A percentile compares a stretch with the other conserved stretches of the same genome.
Evolutionary conservation across 2,113 vertebrate species (phyloP).

Genomic region (Cyphomyrus discorhynchus): DNA sequence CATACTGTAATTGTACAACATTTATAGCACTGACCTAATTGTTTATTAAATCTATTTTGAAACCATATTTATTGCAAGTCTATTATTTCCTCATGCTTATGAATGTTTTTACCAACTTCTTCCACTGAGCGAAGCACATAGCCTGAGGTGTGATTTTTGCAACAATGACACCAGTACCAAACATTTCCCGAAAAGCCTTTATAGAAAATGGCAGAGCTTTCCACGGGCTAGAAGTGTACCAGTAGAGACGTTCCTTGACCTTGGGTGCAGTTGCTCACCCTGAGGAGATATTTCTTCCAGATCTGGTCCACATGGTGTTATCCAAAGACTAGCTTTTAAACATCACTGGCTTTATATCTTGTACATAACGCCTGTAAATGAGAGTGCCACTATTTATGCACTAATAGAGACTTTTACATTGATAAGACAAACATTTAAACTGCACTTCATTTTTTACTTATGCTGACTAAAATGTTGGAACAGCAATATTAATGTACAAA

Average conservation of each 20-base stretch:
- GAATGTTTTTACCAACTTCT: background rate
- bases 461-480: background rate
- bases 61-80: background rate
- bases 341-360: background rate
- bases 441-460: background rate
- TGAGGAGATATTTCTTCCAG: background rate
- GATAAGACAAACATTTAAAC: background rate
- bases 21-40: background rate
- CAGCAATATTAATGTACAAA: background rate
- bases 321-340: background rate
- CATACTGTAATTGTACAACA: background rate
- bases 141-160: background rate
- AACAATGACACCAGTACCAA: background rate
- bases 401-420: background rate
- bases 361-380: background rate
- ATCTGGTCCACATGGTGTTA: background rate
- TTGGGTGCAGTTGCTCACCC: background rate
- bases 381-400: background rate
- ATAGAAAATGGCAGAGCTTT: background rate
- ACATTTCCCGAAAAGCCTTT: background rate
- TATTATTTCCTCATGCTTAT: background rate
- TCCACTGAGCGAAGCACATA: background rate
- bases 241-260: background rate
- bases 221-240: background rate
- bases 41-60: background rate